Evolutionary conservation across 2,113 vertebrate genomes (phyloP).

Genomic region (Aphelocoma coerulescens): DNA sequence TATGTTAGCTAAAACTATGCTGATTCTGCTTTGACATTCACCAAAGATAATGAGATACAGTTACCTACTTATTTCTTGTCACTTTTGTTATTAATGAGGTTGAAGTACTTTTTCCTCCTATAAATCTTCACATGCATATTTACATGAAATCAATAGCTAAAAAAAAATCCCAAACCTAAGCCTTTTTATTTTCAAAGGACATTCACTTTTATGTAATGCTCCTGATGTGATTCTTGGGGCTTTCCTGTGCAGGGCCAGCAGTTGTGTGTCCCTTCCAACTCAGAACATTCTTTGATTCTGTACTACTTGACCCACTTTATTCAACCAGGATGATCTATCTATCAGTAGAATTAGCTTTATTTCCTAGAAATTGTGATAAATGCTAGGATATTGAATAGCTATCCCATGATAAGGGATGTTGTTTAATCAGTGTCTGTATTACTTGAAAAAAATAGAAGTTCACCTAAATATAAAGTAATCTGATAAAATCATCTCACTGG

Average conservation of each 20-base stretch:
- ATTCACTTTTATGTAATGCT: background rate
- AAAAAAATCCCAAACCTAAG: background rate
- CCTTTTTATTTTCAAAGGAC: background rate
- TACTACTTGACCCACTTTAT: background rate
- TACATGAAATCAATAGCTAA: background rate
- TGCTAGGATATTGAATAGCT: background rate
- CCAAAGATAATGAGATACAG: background rate
- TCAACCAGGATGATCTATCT: background rate
- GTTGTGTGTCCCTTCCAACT: background rate
- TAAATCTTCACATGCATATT: background rate
- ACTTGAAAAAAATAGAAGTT: background rate
- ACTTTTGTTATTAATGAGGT: background rate
- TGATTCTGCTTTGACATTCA: constrained; percentile 1
- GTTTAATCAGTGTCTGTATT: background rate
- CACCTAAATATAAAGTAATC: background rate
- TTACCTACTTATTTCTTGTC: background rate
- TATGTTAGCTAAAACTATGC: background rate
- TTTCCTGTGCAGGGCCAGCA: background rate
- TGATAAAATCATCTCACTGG: background rate
- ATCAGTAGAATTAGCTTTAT: background rate
- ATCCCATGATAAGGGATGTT: background rate
- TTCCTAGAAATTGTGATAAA: background rate
- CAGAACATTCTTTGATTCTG: background rate
- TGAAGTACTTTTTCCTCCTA: background rate
- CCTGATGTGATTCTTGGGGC: background rate